Evolutionary conservation across 2,888 invertebrate species (phyloP), one percentile per base, ranked within the genome.

Genomic region (Ophonus ardosiacus): DNA sequence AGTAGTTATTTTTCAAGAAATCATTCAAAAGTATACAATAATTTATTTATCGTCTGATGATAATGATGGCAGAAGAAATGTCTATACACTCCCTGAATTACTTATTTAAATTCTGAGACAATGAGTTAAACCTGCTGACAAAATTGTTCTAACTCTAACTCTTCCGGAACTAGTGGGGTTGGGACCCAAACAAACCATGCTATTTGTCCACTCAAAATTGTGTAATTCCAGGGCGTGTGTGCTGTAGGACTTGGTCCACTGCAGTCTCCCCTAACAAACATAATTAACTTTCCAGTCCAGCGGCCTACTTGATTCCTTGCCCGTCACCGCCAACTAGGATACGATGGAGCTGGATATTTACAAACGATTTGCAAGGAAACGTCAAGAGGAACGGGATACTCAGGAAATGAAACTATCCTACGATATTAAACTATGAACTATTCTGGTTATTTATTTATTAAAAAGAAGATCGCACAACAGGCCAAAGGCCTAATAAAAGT

Each of bases 271-370:
- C 71, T 40, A 51, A 51, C 71, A 17, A 68, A 38, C 38, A 74
- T 74, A 74, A 74, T 74, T 74, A 74, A 40, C 71, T 74, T 74
- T 74, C 71, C 71, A 74, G 71, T 74, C 71, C 43, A 74, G 40
- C 71, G 40, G 43, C 71, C 71, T 74, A 74, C 71, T 74, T 74
- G 71, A 74, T 74, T 51, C 71, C 71, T 17, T 1, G 15, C 17
- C 71, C 71, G 43, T 43, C 71, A 43, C 71, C 71, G 71, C 68
- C 68, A 74, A 74, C 71, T 5, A 51, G 43, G 43, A 51, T 51
- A 51, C 43, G 43, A 51, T 51, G 13, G 43, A 51, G 43, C 43
- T 10, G 43, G 43, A 51, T 51, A 51, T 51, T 51, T 51, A 51
- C 43, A 51, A 51, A 51, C 43, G 43, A 51, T 51, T 51, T 51